Evolutionary conservation across 2,797 vertebrate species (phyloP).

Genomic region (Urosaurus nigricauda): DNA sequence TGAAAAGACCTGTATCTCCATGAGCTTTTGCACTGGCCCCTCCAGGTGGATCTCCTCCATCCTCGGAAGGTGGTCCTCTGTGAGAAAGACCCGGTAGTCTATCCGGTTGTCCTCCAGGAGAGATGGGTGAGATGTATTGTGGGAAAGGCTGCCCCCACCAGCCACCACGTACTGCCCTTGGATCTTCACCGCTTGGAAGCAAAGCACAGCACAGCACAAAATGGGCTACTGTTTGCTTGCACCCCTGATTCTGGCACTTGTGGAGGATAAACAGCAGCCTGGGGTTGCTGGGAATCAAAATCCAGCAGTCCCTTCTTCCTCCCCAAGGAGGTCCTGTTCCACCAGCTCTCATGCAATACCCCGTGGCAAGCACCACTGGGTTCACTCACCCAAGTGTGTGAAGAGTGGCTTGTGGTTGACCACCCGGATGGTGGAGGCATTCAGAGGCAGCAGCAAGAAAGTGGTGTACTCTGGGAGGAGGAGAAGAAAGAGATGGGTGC

Average conservation of each 20-base stretch:
- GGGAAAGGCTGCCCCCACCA: conserved; percentile 82
- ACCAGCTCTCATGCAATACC: background rate
- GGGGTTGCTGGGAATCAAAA: background rate
- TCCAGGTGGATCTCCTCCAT: conserved; percentile 86
- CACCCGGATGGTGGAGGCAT: conserved; percentile 83
- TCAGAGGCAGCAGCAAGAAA: conserved; percentile 87
- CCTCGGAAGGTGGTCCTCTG: conserved; percentile 85
- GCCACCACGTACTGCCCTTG: conserved; percentile 85
- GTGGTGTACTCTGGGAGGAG: conserved; percentile 88
- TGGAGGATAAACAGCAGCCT: too few relatives aligned
- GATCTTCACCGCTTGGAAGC: conserved; percentile 84
- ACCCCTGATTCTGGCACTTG: too few relatives aligned
- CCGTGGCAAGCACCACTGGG: background rate
- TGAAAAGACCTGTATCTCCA: conserved; percentile 83
- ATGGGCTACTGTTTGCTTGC: too few relatives aligned
- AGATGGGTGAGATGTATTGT: conserved; percentile 86
- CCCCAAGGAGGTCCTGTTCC: background rate
- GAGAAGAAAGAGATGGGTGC: conserved; percentile 11
- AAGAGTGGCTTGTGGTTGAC: conserved; percentile 90
- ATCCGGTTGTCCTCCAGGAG: conserved; percentile 86
- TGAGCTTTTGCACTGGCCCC: conserved; percentile 83
- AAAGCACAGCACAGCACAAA: background rate
- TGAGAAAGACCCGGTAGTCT: conserved; percentile 86
- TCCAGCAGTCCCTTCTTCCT: too few relatives aligned
- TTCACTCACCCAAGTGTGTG: conserved; percentile 92